Percentiles rank a stretch among this genome's conserved stretches.
Conservation (phyloP, 1,140 invertebrate species). For the Geopemphigus sp. region DNA sequence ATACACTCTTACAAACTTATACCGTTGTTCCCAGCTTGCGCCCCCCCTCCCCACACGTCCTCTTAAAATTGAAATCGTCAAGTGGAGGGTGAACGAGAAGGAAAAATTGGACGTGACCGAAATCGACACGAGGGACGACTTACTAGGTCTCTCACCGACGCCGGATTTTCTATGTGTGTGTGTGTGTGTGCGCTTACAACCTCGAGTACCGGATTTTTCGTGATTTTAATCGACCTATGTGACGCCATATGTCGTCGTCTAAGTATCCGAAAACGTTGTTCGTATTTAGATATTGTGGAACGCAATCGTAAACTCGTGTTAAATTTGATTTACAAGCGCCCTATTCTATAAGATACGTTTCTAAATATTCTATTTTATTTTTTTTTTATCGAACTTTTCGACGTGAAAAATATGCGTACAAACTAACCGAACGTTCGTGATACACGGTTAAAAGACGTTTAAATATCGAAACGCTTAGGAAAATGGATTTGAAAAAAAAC, state of each 20-base stretch:
- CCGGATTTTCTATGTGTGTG: not conserved
- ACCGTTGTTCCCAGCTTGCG: not conserved
- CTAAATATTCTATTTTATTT: too few relatives aligned
- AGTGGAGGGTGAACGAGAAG: not conserved
- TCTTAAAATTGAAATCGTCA: too few relatives aligned
- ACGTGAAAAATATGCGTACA: too few relatives aligned
- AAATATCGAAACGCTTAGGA: too few relatives aligned
- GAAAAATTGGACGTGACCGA: conserved; percentile 43
- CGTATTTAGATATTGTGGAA: not conserved
- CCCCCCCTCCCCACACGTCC: not conserved
- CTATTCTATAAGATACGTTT: too few relatives aligned
- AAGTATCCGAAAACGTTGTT: conserved; percentile 14
- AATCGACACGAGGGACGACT: conserved; percentile 36
- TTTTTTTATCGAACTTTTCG: not conserved
- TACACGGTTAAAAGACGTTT: too few relatives aligned
- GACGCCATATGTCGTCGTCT: not conserved
- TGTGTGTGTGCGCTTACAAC: too few relatives aligned
- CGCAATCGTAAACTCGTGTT: not conserved
- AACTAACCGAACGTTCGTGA: too few relatives aligned
- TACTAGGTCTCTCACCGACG: conserved; percentile 11
- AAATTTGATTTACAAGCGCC: not conserved
- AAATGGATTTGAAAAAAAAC: too few relatives aligned
- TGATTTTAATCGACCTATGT: not conserved
- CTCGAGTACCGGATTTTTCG: too few relatives aligned
- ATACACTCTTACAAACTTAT: too few relatives aligned